Evolutionary conservation across 2,888 invertebrate species (phyloP), one percentile per base, ranked within the genome.

Genomic region (Zelleria hepariella): DNA sequence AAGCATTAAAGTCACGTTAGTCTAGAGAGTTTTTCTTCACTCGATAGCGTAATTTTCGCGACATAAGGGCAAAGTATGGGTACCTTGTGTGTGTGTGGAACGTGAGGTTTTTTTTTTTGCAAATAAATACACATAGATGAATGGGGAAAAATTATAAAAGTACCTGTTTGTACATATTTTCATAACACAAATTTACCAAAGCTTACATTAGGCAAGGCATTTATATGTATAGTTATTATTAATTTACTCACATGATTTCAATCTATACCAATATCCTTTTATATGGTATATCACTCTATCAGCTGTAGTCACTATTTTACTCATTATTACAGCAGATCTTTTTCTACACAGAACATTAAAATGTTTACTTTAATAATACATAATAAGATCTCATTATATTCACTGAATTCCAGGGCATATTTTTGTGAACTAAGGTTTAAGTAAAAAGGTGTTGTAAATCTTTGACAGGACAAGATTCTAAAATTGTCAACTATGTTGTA

Each of bases 211-310:
- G n/a, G n/a, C n/a, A n/a, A n/a, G n/a, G n/a, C n/a, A n/a, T n/a
- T n/a, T n/a, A n/a, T n/a, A n/a, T n/a, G n/a, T n/a, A n/a, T n/a
- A n/a, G n/a, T n/a, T n/a, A n/a, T n/a, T n/a, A n/a, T n/a, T 42
- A 15, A 15, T 42, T 42, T 42, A 86, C 87, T 86, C 63, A 87
- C 87, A 87, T 72, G 79, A 77, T 66, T 84, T 85, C 32, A 87
- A 66, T 58, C 61, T 74, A 59, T 77, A 80, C 86, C 85, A 87
- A 60, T 79, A 75, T 63, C 80, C 74, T 62, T 74, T 75, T 2
- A 84, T 61, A 1, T 68, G 63, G 60, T 78, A 73, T 60, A 70
- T 73, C 61, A 82, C 65, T 67, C 64, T 74, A 23, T 78, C 75
- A 48, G 67, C 63, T 32, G 74, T 60, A 60, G 65, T 66, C 58